These are phyloP conservation scores for Sesia bembeciformis DNA, from an alignment of 2,888 invertebrate species.

Conservation along the genomic window DNA sequence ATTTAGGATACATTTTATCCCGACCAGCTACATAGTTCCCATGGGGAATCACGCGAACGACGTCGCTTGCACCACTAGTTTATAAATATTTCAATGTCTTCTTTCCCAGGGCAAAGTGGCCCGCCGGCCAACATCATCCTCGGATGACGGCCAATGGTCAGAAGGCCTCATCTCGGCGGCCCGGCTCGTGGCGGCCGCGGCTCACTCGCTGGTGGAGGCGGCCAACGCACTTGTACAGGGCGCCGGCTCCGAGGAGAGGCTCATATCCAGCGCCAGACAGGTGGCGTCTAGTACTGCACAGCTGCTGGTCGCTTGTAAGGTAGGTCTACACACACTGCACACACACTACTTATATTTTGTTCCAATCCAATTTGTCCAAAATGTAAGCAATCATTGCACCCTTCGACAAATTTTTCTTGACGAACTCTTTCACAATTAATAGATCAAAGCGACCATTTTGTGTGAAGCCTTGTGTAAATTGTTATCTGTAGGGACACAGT, in stretches of 20 bases:
- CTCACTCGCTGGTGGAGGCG: constrained; percentile 97
- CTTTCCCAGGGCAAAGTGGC: constrained; percentile 84
- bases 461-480: no score
- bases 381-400: neutral
- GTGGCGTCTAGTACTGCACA: constrained; percentile 99
- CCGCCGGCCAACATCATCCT: constrained; percentile 85
- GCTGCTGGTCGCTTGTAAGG: constrained; percentile 97
- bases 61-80: no score
- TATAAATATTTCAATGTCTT: no score
- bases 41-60: no score
- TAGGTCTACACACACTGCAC: constrained; percentile 8
- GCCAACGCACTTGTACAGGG: constrained; percentile 98
- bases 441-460: no score
- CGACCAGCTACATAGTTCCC: no score
- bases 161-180: constrained; percentile 97
- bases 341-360: no score
- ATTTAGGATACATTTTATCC: no score
- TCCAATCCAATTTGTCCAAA: no score
- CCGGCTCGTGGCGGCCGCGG: constrained; percentile 95
- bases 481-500: no score
- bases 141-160: constrained; percentile 98
- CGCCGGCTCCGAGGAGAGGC: constrained; percentile 92
- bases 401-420: neutral
- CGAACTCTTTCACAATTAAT: neutral
- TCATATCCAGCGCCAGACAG: constrained; percentile 96